Conservation (phyloP, 2,888 invertebrate species). For the Aphodius granarius region DNA sequence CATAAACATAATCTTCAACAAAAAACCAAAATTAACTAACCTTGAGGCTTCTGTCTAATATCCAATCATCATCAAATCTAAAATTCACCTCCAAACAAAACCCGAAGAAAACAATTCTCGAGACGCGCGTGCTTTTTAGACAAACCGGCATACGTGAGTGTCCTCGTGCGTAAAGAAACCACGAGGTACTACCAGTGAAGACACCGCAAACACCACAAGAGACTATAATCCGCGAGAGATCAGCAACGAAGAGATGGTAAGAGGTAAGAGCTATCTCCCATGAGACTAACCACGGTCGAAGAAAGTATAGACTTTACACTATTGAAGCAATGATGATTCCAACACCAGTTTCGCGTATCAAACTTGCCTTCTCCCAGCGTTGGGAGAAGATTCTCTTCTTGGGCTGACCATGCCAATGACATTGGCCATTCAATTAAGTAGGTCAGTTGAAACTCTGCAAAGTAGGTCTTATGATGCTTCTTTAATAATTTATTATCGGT, state of each 20-base stretch:
- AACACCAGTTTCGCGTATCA: not conserved
- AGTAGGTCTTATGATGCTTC: slow-evolving; percentile 22
- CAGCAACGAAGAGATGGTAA: not conserved
- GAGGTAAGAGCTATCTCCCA: not conserved
- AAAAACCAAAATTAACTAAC: not conserved
- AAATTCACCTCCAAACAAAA: not conserved
- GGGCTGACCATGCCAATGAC: slow-evolving; percentile 47
- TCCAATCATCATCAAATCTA: not conserved
- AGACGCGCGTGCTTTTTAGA: not conserved
- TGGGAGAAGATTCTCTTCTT: slow-evolving; percentile 18
- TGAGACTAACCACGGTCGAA: not conserved
- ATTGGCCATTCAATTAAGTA: slow-evolving; percentile 37
- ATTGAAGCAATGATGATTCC: not conserved
- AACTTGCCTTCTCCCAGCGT: not conserved
- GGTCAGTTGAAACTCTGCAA: slow-evolving; percentile 40
- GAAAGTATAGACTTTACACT: not conserved
- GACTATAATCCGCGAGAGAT: too few species aligned
- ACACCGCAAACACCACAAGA: not conserved
- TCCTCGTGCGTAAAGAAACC: not conserved
- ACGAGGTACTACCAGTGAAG: not conserved
- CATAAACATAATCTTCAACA: not conserved
- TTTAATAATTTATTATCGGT: slow-evolving; percentile 30
- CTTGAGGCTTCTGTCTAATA: not conserved
- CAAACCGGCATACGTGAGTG: not conserved
- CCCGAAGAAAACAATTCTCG: not conserved